Conservation (phyloP, 2,113 vertebrate genomes). For the Leucoraja erinaceus region DNA sequence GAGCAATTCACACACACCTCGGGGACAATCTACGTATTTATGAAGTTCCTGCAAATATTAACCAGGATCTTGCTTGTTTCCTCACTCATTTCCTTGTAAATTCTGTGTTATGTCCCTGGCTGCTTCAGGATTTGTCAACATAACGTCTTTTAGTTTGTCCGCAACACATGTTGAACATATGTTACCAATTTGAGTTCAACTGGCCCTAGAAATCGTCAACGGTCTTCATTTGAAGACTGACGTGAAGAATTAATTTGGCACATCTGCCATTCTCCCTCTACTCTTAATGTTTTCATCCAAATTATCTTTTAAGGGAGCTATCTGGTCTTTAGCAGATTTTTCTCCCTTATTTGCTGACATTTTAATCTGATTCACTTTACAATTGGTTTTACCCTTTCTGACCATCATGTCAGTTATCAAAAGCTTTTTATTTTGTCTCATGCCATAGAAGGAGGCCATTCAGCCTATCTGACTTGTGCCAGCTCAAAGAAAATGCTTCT, state of each 20-base stretch:
- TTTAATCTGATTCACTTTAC: neutral
- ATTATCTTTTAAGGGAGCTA: constrained; percentile 2
- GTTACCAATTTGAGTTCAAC: constrained; percentile 5
- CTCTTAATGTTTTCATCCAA: neutral
- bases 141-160: neutral
- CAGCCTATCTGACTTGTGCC: too few species aligned
- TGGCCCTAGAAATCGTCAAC: constrained; percentile 19
- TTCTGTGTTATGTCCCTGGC: neutral
- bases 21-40: constrained; percentile 9
- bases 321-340: neutral
- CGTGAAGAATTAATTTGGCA: constrained; percentile 30
- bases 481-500: too few species aligned
- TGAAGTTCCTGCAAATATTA: constrained; percentile 15
- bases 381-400: neutral
- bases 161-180: constrained; percentile 22
- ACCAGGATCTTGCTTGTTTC: constrained; percentile 34
- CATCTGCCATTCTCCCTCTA: constrained; percentile 1
- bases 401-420: neutral
- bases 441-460: too few species aligned
- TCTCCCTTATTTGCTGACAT: neutral
- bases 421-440: neutral
- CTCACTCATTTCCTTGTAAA: constrained; percentile 33
- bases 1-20: neutral
- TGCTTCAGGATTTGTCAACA: neutral
- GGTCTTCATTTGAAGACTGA: constrained; percentile 27